These are phyloP conservation scores for Idaea biselata DNA, from an alignment of 2,888 invertebrate genomes.

Conservation along the genomic window DNA sequence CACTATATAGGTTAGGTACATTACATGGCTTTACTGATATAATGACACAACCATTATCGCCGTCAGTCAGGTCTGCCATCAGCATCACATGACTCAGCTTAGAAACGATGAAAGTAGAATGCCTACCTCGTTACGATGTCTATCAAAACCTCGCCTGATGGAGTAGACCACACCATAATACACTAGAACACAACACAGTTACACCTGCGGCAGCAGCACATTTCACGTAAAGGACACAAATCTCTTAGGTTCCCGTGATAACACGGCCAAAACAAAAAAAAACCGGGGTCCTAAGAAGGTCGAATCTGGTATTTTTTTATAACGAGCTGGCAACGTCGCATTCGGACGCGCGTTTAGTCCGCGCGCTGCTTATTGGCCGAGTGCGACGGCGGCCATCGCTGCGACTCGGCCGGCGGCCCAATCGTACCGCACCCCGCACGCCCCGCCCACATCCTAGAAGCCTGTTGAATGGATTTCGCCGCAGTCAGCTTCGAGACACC, in stretches of 20 bases:
- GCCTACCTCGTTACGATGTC: conserved; percentile 74
- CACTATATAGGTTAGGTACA: conserved; percentile 33
- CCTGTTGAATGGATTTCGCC: conserved; percentile 73
- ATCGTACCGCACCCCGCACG: conserved; percentile 74
- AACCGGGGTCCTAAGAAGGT: conserved; percentile 79
- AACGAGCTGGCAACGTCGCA: conserved; percentile 78
- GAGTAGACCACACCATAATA: conserved; percentile 78
- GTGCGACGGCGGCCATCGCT: conserved; percentile 76
- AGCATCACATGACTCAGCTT: conserved; percentile 39
- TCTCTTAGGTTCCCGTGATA: conserved; percentile 66
- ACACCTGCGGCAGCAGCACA: conserved; percentile 70
- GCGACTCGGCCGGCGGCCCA: conserved; percentile 62
- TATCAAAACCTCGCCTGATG: conserved; percentile 73
- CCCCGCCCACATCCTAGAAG: conserved; percentile 76
- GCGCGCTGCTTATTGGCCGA: conserved; percentile 76
- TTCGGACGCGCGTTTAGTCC: conserved; percentile 76
- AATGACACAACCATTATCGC: conserved; percentile 21
- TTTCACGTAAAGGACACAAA: conserved; percentile 68
- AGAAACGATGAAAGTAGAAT: conserved; percentile 25
- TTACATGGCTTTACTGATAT: conserved; percentile 41
- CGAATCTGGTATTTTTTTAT: conserved; percentile 79
- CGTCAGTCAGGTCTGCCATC: conserved; percentile 26
- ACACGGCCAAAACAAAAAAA: conserved; percentile 78
- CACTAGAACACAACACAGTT: conserved; percentile 68
- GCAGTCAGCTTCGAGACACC: conserved; percentile 62